A percentile compares a stretch with the other conserved stretches of the same genome.
These are phyloP conservation scores for Hydrophis major DNA, from an alignment of 2,797 vertebrate species.

Conservation along the genomic window DNA sequence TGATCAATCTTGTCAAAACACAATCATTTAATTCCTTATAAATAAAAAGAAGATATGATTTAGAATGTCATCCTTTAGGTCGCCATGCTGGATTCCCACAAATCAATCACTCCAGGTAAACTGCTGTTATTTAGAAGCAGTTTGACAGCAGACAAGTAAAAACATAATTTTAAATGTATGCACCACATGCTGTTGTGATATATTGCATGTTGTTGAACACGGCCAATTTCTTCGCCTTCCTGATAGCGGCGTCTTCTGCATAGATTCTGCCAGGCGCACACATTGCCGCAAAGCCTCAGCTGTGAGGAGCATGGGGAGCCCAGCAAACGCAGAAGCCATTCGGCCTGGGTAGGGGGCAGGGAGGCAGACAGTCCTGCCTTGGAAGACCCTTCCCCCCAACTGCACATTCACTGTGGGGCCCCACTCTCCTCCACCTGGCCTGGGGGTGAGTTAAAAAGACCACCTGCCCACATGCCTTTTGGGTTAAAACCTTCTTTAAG, in stretches of 20 bases:
- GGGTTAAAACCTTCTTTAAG: background rate
- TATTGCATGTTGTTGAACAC: background rate
- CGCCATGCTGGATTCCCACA: conserved; percentile 54
- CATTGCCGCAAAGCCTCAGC: rapidly evolving
- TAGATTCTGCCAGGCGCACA: background rate
- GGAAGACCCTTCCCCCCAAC: background rate
- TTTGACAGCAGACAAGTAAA: conserved; percentile 52
- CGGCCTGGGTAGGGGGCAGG: too few species aligned
- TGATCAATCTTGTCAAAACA: conserved; percentile 73
- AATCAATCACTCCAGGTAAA: conserved; percentile 66
- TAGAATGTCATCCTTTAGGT: conserved; percentile 63
- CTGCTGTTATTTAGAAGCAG: conserved; percentile 50
- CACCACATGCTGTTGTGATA: rapidly evolving
- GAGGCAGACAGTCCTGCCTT: background rate
- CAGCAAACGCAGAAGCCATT: too few species aligned
- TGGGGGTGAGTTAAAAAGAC: background rate
- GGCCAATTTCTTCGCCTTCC: background rate
- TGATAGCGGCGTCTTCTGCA: background rate
- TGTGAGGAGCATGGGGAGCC: rapidly evolving
- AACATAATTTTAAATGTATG: conserved; percentile 19
- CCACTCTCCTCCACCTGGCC: background rate
- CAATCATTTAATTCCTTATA: conserved; percentile 63
- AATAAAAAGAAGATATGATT: conserved; percentile 71
- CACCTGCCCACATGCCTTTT: background rate
- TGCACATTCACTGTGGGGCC: background rate